Base-by-base conservation (phyloP, 2,113 vertebrate species). In the Baryphthengus martii region DNA sequence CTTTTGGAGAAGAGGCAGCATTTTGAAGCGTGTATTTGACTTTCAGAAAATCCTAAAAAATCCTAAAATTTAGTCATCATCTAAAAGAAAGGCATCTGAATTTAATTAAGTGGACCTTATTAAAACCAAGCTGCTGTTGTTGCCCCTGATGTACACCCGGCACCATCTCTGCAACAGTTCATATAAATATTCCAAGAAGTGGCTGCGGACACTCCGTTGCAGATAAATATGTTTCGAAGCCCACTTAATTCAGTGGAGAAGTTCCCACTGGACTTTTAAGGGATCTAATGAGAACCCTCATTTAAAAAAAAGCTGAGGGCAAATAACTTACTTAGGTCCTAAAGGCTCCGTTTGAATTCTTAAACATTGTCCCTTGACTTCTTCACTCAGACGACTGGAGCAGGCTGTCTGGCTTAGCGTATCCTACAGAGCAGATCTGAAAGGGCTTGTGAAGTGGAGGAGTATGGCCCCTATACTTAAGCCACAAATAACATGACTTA, bases 261-360 rank as follows among this genome's bases (percentile, higher is more conserved):
- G 52, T 16, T 70, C 47, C 23, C 10, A 1, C 0, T 91, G 71
- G 71, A 66, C 25, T 70, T 78, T 44, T 39, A 53, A 85, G 55
- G 29, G 74, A 73, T 59, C 11, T 80, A 58, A 80, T 49, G 74
- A 33, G 39, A 82, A 50, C 15, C 40, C 75, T 80, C 33, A 59
- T 62, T 82, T 83, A 1, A 85, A 84, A 66, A 88, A 90, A 76
- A 73, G 47, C 61, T 85, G 55, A 88, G 71, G 50, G 89, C n/a
- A 92, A 91, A 68, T 83, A 86, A 80, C 50, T 89, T 77, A 80
- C 50, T 89, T 77, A 8, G 37, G 75, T 92, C 94, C 66, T 93
- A 85, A 91, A 89, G 77, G 87, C 74, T 82, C 47, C 75, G 18
- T 31, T 11, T 93, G 82, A 80, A 89, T 47, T 80, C 75, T 88